Evolutionary conservation across 2,113 vertebrate genomes (phyloP).

Genomic region (Caranx melampygus): DNA sequence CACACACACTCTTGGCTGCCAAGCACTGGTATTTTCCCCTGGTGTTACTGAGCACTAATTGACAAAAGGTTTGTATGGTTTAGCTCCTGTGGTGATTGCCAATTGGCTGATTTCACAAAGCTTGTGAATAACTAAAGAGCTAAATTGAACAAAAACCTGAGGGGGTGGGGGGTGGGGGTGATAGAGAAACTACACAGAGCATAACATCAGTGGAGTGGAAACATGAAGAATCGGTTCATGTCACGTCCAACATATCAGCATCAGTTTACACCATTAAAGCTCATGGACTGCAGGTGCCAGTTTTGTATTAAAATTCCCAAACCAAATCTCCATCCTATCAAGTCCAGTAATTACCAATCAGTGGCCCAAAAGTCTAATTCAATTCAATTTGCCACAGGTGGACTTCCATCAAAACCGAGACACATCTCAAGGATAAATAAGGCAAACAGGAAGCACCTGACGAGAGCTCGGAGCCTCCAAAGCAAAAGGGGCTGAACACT

Average conservation of each 20-base stretch:
- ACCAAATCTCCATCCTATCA: neutral
- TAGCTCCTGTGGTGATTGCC: slow-evolving; percentile 54
- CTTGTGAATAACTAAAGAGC: slow-evolving; percentile 31
- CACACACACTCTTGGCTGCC: slow-evolving; percentile 28
- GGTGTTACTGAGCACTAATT: slow-evolving; percentile 59
- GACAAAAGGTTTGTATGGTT: slow-evolving; percentile 65
- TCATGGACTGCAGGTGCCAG: neutral
- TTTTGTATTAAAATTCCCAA: neutral
- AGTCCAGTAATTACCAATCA: neutral
- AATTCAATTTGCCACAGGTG: neutral
- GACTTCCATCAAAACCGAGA: neutral
- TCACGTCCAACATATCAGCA: slow-evolving; percentile 8
- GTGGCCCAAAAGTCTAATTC: neutral
- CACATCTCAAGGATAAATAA: neutral
- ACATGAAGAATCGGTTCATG: slow-evolving; percentile 15
- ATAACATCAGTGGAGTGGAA: slow-evolving; percentile 13
- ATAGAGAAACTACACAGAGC: neutral
- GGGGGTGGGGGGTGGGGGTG: too few species aligned
- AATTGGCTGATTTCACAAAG: slow-evolving; percentile 59
- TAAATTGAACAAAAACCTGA: slow-evolving; percentile 14
- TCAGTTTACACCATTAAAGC: neutral
- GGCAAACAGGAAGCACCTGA: neutral
- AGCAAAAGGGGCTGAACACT: neutral
- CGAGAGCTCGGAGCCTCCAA: neutral
- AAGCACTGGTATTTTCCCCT: slow-evolving; percentile 39